phyloP scores from a whole-genome alignment of 2,888 invertebrate species.

The Brachypterus glaber region DNA sequence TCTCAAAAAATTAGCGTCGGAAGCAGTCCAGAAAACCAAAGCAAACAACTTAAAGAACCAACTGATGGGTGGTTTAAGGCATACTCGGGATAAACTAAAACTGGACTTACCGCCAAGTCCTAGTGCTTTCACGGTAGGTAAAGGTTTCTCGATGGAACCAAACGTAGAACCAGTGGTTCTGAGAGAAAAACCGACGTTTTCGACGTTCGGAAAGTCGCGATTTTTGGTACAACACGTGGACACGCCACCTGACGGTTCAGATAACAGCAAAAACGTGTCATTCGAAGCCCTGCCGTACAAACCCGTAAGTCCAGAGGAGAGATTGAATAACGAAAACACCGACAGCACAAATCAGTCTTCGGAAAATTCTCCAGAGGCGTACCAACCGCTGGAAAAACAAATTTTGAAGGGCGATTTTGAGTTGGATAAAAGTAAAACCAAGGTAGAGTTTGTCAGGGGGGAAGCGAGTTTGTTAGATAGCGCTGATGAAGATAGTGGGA shows the following conservation, averaged over 20 bases:
- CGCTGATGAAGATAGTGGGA: slow-evolving; percentile 57
- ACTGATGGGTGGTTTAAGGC: slow-evolving; percentile 57
- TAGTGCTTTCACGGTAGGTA: slow-evolving; percentile 35
- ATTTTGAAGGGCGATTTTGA: slow-evolving; percentile 17
- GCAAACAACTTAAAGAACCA: slow-evolving; percentile 24
- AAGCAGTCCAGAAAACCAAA: slow-evolving; percentile 27
- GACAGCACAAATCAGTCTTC: background rate
- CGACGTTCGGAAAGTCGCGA: slow-evolving; percentile 50
- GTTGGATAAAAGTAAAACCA: slow-evolving; percentile 16
- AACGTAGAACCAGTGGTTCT: slow-evolving; percentile 39
- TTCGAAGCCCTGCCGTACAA: slow-evolving; percentile 40
- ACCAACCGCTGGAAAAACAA: slow-evolving; percentile 13
- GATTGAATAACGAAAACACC: background rate
- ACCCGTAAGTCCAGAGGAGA: slow-evolving; percentile 21
- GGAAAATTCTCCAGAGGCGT: background rate
- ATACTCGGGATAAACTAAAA: slow-evolving; percentile 62
- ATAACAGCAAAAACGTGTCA: slow-evolving; percentile 34
- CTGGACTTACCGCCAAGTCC: slow-evolving; percentile 58
- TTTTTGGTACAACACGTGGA: slow-evolving; percentile 40
- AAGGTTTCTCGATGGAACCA: slow-evolving; percentile 39
- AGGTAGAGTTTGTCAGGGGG: slow-evolving; percentile 35
- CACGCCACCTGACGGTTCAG: slow-evolving; percentile 32
- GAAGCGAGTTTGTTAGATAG: slow-evolving; percentile 55
- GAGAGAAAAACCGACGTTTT: slow-evolving; percentile 47
- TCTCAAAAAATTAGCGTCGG: slow-evolving; percentile 33